Evolutionary conservation across 2,888 invertebrate species (phyloP).

Genomic region (Leptarthrus brevirostris): DNA sequence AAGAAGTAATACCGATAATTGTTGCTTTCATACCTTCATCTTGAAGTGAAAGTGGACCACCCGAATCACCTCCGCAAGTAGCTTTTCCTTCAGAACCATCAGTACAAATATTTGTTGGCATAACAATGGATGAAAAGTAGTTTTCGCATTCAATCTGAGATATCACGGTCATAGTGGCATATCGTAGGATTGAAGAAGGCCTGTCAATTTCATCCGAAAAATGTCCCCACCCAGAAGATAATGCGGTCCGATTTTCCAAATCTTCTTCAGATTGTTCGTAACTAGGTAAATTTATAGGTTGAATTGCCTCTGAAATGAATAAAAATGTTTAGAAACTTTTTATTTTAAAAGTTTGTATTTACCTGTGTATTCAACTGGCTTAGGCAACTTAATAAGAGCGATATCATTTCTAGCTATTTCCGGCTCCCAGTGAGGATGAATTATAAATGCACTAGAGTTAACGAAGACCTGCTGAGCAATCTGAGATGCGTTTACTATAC

Average conservation of each 20-base stretch:
- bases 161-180: slow-evolving; percentile 15
- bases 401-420: slow-evolving; percentile 58
- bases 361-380: slow-evolving; percentile 55
- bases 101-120: slow-evolving; percentile 47
- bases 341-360: neutral
- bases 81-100: slow-evolving; percentile 50
- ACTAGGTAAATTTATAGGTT: slow-evolving; percentile 57
- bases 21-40: slow-evolving; percentile 49
- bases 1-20: slow-evolving; percentile 53
- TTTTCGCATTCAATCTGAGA: slow-evolving; percentile 8
- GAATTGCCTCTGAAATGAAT: slow-evolving; percentile 54
- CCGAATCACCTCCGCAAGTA: slow-evolving; percentile 54
- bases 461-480: neutral
- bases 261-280: slow-evolving; percentile 52
- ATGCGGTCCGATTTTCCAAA: slow-evolving; percentile 56
- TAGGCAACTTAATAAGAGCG: slow-evolving; percentile 58
- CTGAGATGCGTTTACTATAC: neutral
- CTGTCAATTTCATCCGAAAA: slow-evolving; percentile 55
- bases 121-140: slow-evolving; percentile 1
- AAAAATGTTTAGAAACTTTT: neutral
- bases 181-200: slow-evolving; percentile 10
- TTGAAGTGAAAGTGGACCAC: slow-evolving; percentile 53
- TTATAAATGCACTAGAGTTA: slow-evolving; percentile 23
- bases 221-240: slow-evolving; percentile 59
- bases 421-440: slow-evolving; percentile 56